Conservation (phyloP, 2,113 vertebrate species). For the Morone chrysops region DNA sequence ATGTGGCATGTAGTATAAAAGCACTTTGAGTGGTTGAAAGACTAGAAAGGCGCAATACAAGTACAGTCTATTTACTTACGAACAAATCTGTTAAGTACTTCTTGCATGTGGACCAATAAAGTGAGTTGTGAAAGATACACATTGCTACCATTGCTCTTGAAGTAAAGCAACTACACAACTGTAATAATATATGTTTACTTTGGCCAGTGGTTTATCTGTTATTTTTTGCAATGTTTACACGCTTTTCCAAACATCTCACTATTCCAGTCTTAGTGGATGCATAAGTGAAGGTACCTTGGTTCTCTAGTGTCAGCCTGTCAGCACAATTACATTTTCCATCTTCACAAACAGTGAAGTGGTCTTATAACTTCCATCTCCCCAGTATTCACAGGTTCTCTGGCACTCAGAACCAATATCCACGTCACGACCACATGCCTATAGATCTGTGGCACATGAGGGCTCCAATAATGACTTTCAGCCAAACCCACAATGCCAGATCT, state of each 20-base stretch:
- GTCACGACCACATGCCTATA: conserved; percentile 64
- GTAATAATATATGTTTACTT: neutral
- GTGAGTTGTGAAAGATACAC: neutral
- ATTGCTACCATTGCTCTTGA: neutral
- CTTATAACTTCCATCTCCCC: conserved; percentile 29
- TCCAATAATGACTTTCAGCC: conserved; percentile 64
- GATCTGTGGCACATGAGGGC: conserved; percentile 51
- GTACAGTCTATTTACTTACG: no score
- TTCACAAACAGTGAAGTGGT: conserved; percentile 24
- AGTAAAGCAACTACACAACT: neutral
- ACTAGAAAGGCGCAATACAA: no score
- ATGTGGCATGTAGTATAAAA: no score
- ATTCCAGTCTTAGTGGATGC: neutral
- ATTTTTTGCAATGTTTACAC: neutral
- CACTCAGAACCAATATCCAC: conserved; percentile 65
- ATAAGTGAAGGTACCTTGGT: neutral
- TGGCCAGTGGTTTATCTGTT: no score
- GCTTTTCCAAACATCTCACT: no score
- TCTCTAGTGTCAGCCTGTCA: conserved; percentile 23
- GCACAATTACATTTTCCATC: conserved; percentile 36
- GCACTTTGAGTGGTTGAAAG: no score
- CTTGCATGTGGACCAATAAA: neutral
- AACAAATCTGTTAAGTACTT: neutral
- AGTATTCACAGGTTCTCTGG: conserved; percentile 40
- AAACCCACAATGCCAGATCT: conserved; percentile 51